Percentiles rank a stretch among this genome's conserved stretches.
These are phyloP conservation scores for Strix uralensis DNA, from an alignment of 2,113 vertebrate genomes.

Conservation along the genomic window DNA sequence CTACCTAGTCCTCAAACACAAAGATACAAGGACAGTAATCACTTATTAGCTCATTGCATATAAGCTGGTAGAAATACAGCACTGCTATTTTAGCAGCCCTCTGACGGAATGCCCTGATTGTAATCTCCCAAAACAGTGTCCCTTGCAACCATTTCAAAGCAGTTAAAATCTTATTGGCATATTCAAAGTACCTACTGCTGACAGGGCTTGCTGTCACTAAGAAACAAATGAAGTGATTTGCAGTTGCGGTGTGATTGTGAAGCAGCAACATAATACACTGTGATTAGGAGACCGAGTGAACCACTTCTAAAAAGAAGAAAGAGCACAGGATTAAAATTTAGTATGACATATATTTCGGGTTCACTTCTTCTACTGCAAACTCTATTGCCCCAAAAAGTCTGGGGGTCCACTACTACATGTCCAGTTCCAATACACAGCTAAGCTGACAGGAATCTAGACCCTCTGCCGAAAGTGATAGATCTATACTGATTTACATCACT, in stretches of 20 bases:
- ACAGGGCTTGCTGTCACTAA: slow-evolving; percentile 31
- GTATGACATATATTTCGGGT: neutral
- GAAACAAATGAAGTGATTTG: slow-evolving; percentile 26
- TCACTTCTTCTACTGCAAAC: neutral
- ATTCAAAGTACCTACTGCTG: slow-evolving; percentile 44
- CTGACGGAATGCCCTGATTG: slow-evolving; percentile 48
- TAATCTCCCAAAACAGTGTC: slow-evolving; percentile 22
- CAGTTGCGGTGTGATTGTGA: slow-evolving; percentile 61
- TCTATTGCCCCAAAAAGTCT: neutral
- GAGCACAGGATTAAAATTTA: neutral
- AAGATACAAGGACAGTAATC: slow-evolving; percentile 42
- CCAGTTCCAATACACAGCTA: neutral
- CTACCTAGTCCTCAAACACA: slow-evolving; percentile 13
- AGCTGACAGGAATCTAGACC: neutral
- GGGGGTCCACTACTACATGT: neutral
- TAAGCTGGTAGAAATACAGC: slow-evolving; percentile 22
- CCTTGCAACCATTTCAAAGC: slow-evolving; percentile 11
- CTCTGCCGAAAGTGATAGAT: neutral
- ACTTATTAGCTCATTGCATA: slow-evolving; percentile 38
- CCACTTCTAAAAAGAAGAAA: neutral
- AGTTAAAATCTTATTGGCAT: slow-evolving; percentile 9
- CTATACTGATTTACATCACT: neutral
- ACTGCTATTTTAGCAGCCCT: neutral
- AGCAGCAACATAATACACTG: slow-evolving; percentile 52
- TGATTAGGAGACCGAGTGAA: slow-evolving; percentile 50